Evolutionary conservation across 1,140 invertebrate species (phyloP).

Genomic region (Cydia amplana): DNA sequence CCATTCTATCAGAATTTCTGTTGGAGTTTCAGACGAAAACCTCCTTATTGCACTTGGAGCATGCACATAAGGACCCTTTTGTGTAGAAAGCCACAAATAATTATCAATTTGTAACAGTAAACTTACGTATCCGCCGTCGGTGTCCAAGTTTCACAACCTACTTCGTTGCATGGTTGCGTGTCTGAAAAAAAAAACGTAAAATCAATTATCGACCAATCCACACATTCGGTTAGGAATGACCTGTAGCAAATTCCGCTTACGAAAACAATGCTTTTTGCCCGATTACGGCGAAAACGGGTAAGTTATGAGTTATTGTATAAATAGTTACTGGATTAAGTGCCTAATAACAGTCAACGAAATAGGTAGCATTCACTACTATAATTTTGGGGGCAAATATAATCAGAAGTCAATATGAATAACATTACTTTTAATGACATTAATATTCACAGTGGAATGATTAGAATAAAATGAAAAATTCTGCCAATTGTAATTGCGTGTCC

Average conservation of each 20-base stretch:
- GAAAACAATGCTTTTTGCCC: neutral
- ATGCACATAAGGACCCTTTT: no score
- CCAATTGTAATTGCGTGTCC: no score
- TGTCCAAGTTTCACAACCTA: conserved; percentile 8
- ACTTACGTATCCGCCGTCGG: conserved; percentile 11
- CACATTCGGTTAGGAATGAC: neutral
- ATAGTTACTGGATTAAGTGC: neutral
- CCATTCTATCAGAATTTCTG: no score
- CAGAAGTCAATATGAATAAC: neutral
- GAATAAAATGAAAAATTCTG: no score
- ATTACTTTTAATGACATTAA: neutral
- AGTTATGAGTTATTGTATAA: neutral
- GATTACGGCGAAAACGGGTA: neutral
- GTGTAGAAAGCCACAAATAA: no score
- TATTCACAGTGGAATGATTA: no score
- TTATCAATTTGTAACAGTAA: neutral
- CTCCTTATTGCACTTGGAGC: no score
- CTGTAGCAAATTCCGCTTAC: neutral
- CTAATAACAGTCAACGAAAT: neutral
- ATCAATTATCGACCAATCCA: neutral
- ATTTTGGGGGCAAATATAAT: neutral
- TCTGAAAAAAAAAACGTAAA: conserved; percentile 15
- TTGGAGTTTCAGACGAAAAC: no score
- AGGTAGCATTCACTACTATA: no score
- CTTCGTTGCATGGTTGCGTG: neutral